phyloP scores from a whole-genome alignment of 2,888 invertebrate species.

The Cheilosia vernalis region DNA sequence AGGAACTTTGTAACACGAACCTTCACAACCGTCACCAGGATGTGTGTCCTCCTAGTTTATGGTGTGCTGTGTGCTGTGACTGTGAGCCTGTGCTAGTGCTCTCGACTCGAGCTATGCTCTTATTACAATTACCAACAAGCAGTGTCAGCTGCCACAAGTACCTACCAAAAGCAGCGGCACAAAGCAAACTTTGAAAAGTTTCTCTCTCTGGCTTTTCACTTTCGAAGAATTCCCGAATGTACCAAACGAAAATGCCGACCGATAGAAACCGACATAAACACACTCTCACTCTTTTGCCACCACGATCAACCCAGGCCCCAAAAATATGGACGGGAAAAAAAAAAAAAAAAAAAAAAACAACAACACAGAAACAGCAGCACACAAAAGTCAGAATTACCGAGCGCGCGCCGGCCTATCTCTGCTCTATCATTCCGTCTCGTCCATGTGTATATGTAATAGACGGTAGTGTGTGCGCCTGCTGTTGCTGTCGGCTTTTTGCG shows the following conservation, averaged over 20 bases:
- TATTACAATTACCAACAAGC: not conserved
- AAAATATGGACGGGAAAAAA: not conserved
- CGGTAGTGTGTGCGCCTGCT: constrained; percentile 47
- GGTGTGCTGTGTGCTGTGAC: no score
- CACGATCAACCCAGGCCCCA: constrained; percentile 53
- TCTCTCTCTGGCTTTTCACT: constrained; percentile 69
- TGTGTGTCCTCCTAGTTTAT: constrained; percentile 37
- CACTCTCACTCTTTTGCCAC: constrained; percentile 71
- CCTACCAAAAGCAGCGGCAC: constrained; percentile 20
- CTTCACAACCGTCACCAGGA: constrained; percentile 53
- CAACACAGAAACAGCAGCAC: not conserved
- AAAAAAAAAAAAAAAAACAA: constrained; percentile 7
- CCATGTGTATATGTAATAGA: constrained; percentile 42
- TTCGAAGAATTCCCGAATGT: constrained; percentile 56
- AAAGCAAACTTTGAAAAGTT: constrained; percentile 48
- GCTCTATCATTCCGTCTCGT: constrained; percentile 45
- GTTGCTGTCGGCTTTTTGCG: constrained; percentile 63
- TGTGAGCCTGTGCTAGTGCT: constrained; percentile 25
- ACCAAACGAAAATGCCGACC: constrained; percentile 40
- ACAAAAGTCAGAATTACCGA: constrained; percentile 42
- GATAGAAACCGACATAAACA: constrained; percentile 66
- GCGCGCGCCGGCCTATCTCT: constrained; percentile 51
- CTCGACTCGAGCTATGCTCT: not conserved
- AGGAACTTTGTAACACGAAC: constrained; percentile 43
- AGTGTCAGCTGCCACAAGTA: not conserved